phyloP scores from a whole-genome alignment of 2,113 vertebrate genomes.

The Melanerpes formicivorus region DNA sequence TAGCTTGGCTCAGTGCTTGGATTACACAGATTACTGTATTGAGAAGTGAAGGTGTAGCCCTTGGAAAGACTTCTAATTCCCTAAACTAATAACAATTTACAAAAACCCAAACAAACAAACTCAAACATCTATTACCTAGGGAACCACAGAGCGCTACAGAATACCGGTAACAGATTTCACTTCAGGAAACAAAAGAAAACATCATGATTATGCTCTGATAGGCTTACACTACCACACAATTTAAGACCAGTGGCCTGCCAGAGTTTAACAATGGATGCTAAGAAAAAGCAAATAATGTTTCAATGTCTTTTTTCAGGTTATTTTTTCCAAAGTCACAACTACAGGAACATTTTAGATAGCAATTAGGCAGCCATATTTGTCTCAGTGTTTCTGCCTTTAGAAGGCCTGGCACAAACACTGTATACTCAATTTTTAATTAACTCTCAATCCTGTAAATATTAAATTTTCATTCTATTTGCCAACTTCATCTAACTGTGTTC shows the following conservation, averaged over 20 bases:
- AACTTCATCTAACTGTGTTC: not conserved
- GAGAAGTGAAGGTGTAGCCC: not conserved
- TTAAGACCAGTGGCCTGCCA: not conserved
- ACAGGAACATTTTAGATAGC: not conserved
- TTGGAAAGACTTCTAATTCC: not conserved
- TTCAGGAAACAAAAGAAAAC: not conserved
- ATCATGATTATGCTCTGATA: not conserved
- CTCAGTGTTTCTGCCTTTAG: not conserved
- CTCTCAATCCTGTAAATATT: not conserved
- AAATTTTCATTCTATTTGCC: constrained; percentile 39
- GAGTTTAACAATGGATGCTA: not conserved
- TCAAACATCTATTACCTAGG: not conserved
- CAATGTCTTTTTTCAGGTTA: not conserved
- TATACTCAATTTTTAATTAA: constrained; percentile 40
- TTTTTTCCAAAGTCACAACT: not conserved
- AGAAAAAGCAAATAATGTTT: not conserved
- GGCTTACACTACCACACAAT: not conserved
- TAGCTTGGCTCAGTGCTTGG: not conserved
- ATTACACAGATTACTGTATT: not conserved
- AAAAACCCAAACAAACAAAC: not conserved
- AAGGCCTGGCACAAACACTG: not conserved
- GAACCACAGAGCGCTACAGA: not conserved
- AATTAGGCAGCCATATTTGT: not conserved
- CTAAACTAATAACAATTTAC: not conserved
- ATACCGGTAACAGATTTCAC: not conserved